phyloP scores from a whole-genome alignment of 2,113 vertebrate species.

The Peromyscus maniculatus region DNA sequence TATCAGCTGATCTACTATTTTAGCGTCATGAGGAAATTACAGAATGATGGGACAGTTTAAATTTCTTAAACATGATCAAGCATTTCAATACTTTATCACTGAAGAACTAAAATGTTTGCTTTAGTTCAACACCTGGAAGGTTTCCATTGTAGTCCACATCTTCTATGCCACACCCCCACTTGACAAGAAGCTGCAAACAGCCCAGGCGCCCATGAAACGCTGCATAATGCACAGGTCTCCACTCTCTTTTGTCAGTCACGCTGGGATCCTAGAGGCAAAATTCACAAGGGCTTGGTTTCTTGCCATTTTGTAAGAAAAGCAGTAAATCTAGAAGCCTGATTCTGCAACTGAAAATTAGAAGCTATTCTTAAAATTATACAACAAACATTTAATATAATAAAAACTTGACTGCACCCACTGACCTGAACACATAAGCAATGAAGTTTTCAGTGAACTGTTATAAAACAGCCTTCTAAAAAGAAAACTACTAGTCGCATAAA shows the following conservation, averaged over 20 bases:
- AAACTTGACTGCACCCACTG: conserved; percentile 29
- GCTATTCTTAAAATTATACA: conserved; percentile 50
- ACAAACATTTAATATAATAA: conserved; percentile 44
- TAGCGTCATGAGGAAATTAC: neutral
- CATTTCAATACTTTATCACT: conserved; percentile 40
- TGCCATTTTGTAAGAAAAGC: conserved; percentile 38
- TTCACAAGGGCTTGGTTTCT: conserved; percentile 69
- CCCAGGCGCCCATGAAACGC: conserved; percentile 91
- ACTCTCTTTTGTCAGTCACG: conserved; percentile 86
- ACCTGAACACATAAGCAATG: conserved; percentile 36
- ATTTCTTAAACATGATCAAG: conserved; percentile 52
- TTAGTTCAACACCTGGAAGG: conserved; percentile 87
- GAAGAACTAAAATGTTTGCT: conserved; percentile 52
- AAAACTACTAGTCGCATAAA: conserved; percentile 30
- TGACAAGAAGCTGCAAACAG: conserved; percentile 90
- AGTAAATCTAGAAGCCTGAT: conserved; percentile 25
- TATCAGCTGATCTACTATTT: conserved; percentile 29
- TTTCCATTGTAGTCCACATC: conserved; percentile 90
- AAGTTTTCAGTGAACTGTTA: conserved; percentile 43
- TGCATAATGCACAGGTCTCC: conserved; percentile 90
- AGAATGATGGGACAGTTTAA: conserved; percentile 26
- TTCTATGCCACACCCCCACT: conserved; percentile 88
- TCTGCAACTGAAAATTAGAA: conserved; percentile 52
- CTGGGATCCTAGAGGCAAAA: conserved; percentile 86
- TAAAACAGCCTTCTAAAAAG: conserved; percentile 8